A percentile compares a stretch with the other conserved stretches of the same genome.
phyloP scores from a whole-genome alignment of 2,888 invertebrate species.

The Rhagophthalmus giganteus region DNA sequence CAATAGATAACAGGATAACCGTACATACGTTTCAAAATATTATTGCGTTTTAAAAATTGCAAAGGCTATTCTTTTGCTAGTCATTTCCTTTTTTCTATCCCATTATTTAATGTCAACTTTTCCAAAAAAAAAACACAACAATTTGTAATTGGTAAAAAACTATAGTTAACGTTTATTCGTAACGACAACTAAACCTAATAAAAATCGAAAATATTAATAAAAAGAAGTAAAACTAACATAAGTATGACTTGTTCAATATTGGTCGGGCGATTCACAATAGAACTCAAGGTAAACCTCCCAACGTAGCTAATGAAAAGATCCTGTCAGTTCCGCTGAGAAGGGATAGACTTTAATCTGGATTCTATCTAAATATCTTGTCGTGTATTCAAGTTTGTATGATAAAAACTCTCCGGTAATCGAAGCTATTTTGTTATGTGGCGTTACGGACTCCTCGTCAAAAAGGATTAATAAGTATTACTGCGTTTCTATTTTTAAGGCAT shows the following conservation, averaged over 20 bases:
- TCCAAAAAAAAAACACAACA: too few species aligned
- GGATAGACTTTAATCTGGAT: conserved; percentile 27
- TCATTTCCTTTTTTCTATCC: neutral
- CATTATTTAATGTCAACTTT: too few species aligned
- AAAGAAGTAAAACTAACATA: conserved; percentile 3
- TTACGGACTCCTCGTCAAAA: conserved; percentile 1
- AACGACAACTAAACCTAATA: neutral
- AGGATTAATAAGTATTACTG: neutral
- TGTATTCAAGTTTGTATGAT: conserved; percentile 12
- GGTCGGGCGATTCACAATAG: conserved; percentile 15
- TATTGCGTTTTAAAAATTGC: too few species aligned
- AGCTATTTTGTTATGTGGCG: conserved; percentile 8
- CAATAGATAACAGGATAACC: too few species aligned
- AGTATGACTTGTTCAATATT: conserved; percentile 1
- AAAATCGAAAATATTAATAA: neutral
- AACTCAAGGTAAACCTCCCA: conserved; percentile 21
- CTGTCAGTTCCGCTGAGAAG: conserved; percentile 30
- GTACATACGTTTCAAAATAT: too few species aligned
- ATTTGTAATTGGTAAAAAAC: too few species aligned
- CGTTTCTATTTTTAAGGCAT: neutral
- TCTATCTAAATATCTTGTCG: conserved; percentile 26
- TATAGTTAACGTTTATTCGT: neutral
- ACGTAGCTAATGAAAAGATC: conserved; percentile 26
- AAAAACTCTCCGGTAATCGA: conserved; percentile 7
- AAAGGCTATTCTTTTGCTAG: too few species aligned